phyloP scores from a whole-genome alignment of 2,888 invertebrate genomes.

The Proisotoma minuta region DNA sequence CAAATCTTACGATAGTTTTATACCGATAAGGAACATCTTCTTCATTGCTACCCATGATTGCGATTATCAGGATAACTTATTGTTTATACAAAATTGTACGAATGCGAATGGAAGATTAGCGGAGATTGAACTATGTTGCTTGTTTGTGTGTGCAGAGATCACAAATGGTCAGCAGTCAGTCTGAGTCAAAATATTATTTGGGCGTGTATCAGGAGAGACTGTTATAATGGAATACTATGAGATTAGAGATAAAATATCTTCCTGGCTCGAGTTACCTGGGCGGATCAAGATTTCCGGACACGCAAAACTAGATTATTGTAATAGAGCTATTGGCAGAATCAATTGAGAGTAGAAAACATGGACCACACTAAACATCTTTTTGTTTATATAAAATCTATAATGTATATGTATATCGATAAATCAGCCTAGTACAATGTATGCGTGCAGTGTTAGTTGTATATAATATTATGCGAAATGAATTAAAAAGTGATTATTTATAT shows the following conservation, averaged over 20 bases:
- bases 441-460: too few species aligned
- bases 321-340: neutral
- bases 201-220: neutral
- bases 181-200: neutral
- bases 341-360: neutral
- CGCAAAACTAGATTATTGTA: too few species aligned
- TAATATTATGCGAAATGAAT: too few species aligned
- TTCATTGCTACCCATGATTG: slow-evolving; percentile 32
- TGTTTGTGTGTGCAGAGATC: too few species aligned
- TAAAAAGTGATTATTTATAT: too few species aligned
- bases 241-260: neutral
- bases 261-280: neutral
- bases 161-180: neutral
- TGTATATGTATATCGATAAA: neutral
- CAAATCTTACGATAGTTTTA: slow-evolving; percentile 27
- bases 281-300: neutral
- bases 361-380: neutral
- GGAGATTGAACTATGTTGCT: too few species aligned
- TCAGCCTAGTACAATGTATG: too few species aligned
- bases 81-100: neutral
- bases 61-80: neutral
- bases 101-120: too few species aligned
- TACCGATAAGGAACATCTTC: slow-evolving; percentile 32
- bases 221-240: neutral
- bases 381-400: neutral